Evolutionary conservation across 2,113 vertebrate genomes (phyloP).

Genomic region (Stigmatopora argus): DNA sequence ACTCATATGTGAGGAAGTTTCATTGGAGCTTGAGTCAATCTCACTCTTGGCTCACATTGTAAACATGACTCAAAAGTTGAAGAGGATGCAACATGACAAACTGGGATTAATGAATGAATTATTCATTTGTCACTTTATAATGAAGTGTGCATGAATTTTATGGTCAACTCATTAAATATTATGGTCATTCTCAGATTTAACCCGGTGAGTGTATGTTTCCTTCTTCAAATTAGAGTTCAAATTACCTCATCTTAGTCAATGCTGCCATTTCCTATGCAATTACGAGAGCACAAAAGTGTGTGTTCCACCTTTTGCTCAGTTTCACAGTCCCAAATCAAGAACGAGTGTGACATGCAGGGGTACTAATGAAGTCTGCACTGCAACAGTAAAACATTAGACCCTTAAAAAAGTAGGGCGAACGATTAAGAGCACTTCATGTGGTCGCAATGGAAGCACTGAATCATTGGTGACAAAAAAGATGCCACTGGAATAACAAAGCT

Average conservation of each 20-base stretch:
- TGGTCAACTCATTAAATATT: neutral
- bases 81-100: neutral
- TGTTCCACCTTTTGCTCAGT: conserved; percentile 36
- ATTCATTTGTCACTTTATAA: neutral
- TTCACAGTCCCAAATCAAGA: conserved; percentile 40
- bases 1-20: conserved; percentile 11
- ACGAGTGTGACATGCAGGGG: conserved; percentile 43
- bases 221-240: conserved; percentile 7
- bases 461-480: conserved; percentile 14
- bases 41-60: conserved; percentile 21
- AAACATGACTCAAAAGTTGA: neutral
- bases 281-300: conserved; percentile 18
- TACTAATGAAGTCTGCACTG: conserved; percentile 22
- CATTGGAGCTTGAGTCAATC: conserved; percentile 21
- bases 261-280: conserved; percentile 13
- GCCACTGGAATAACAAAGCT: neutral
- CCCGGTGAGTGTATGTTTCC: neutral
- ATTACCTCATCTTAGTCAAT: conserved; percentile 27
- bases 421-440: conserved; percentile 26
- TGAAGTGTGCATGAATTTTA: neutral
- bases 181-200: neutral
- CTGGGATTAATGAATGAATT: neutral
- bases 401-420: conserved; percentile 17
- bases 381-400: conserved; percentile 38
- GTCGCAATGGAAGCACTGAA: conserved; percentile 25